Base-by-base conservation (phyloP, 2,888 invertebrate genomes). In the Chydorus sphaericus region DNA sequence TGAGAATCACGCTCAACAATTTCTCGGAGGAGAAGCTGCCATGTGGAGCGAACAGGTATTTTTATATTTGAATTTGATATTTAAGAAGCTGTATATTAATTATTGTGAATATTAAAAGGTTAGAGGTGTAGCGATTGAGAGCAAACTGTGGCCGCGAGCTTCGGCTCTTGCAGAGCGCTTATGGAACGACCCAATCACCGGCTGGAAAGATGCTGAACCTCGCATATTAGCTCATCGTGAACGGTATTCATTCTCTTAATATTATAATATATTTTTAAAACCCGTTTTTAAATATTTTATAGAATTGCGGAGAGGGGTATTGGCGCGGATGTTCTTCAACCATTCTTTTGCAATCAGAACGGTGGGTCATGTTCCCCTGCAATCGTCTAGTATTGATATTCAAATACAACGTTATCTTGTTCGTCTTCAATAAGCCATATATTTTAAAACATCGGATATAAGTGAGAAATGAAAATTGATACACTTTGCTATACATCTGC, bases 301-400 rank as follows among this genome's bases (percentile, higher is more conserved):
- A n/a, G 87, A 53, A 70, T 89, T 50, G 76, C 83, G 0, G 70
- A 75, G 1, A 75, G 79, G 64, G 83, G 83, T 20, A 73, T 87
- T 53, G 68, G 75, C n/a, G 79, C 88, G 0, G 88, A 90, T 62
- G 76, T 81, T 14, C 66, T 90, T 54, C 78, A 88, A 67, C 90
- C 90, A 0, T 79, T 85, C 66, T 90, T 89, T 89, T 90, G 90
- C 65, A 72, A 80, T 61, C 86, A 87, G 66, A 82, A 90, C 68
- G 82, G 83, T 31, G 79, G 81, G 63, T 78, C 80, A 68, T 83
- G 83, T n/a, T 39, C n/a, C 39, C 16, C n/a, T n/a, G n/a, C n/a
- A n/a, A n/a, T n/a, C n/a, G n/a, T n/a, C n/a, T n/a, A n/a, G n/a
- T n/a, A n/a, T n/a, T n/a, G n/a, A n/a, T n/a, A n/a, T n/a, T n/a